Base-by-base conservation (phyloP, 2,113 vertebrate genomes). In the Cyanoramphus novaezelandiae region DNA sequence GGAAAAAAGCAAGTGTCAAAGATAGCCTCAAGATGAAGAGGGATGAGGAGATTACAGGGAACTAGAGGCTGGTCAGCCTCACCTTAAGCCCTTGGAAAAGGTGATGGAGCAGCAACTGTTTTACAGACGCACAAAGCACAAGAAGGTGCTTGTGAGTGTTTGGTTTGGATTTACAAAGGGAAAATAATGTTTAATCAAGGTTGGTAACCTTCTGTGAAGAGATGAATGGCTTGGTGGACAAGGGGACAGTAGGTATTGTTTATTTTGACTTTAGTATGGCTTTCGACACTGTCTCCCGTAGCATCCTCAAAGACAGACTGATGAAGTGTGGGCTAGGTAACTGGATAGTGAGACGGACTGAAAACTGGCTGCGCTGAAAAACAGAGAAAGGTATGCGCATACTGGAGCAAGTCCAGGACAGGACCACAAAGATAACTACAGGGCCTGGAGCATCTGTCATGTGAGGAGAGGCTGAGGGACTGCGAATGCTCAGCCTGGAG, bases 311-410 rank as follows among this genome's bases (percentile, higher is more conserved):
- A 60, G 49, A 46, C 28, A 31, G 59, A 24, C 46, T 33, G 55
- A 6, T 55, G 9, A 28, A 31, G 8, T 37, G 9, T 5, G 41
- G 39, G 35, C 18, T 74, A 31, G 27, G 13, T 17, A 49, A 59
- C 15, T 3, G 25, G 19, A 21, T 20, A 47, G 39, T 0, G 3
- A 47, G 19, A 1, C 28, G 8, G 11, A 17, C 41, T 49, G 47
- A 46, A 65, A 71, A 35, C 31, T 2, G 1, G 8, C 77, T 44
- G 76, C 31, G 5, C 27, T 44, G 23, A 24, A 59, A n/a, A n/a
- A 15, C 20, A n/a, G 57, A 31, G 63, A 13, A 47, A 7, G 24
- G 4, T 0, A 1, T 9, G 31, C 21, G 11, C 7, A 1, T 63
- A 2, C 20, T 41, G 43, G 50, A 88, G 8, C 37, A 76, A 59